Conservation (phyloP, 1,140 invertebrate species). For the Drosophila pseudoananassae region DNA sequence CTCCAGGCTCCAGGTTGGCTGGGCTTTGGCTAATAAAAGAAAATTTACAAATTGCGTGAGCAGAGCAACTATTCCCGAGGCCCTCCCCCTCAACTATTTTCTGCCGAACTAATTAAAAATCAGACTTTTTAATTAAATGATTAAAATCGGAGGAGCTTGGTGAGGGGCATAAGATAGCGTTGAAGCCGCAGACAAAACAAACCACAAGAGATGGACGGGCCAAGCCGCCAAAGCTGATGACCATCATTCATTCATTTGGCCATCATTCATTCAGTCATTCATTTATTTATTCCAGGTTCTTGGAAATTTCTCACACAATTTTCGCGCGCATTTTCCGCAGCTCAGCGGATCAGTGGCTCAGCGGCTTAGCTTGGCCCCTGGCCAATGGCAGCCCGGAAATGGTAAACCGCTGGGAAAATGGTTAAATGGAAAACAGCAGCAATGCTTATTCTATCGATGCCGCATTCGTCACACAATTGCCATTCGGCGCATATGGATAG, state of each 20-base stretch:
- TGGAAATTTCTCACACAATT: constrained; percentile 78
- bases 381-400: constrained; percentile 52
- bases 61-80: constrained; percentile 26
- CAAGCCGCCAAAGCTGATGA: constrained; percentile 27
- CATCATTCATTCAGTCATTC: constrained; percentile 48
- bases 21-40: constrained; percentile 56
- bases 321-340: constrained; percentile 60
- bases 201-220: neutral
- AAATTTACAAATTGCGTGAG: constrained; percentile 78
- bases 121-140: constrained; percentile 81
- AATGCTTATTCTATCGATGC: constrained; percentile 40
- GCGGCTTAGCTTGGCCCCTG: constrained; percentile 7
- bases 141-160: constrained; percentile 55
- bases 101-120: constrained; percentile 71
- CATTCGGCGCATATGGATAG: constrained; percentile 29
- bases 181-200: constrained; percentile 8
- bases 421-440: constrained; percentile 66
- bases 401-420: constrained; percentile 59
- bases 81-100: constrained; percentile 36
- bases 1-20: neutral
- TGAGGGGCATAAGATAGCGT: neutral
- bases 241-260: constrained; percentile 39
- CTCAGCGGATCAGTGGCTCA: neutral
- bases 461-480: constrained; percentile 69
- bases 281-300: constrained; percentile 43